These are phyloP conservation scores for Drosophila limbata DNA, from an alignment of 2,888 invertebrate genomes.

Conservation along the genomic window DNA sequence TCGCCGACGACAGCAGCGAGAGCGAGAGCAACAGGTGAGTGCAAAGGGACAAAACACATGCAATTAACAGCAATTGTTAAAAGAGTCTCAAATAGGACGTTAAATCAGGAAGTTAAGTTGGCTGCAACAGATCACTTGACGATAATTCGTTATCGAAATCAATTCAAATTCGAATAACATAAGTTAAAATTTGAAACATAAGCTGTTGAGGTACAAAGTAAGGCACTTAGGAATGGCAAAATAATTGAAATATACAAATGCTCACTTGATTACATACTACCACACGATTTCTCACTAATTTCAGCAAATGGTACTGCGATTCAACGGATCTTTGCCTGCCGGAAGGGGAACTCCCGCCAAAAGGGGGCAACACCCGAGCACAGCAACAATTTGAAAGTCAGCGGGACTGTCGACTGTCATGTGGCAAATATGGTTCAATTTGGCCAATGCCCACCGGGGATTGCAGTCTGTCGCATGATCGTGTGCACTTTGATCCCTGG, in stretches of 20 bases:
- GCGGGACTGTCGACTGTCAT: constrained; percentile 89
- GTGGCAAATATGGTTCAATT: constrained; percentile 89
- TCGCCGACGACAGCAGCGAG: constrained; percentile 38
- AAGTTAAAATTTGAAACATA: not conserved
- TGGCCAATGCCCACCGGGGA: constrained; percentile 90
- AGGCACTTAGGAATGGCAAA: not conserved
- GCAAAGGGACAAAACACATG: not conserved
- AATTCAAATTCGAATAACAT: constrained; percentile 1
- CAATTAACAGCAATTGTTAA: not conserved
- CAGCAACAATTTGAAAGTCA: constrained; percentile 85
- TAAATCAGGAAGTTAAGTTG: no score
- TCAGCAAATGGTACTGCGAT: constrained; percentile 73
- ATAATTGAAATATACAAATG: not conserved
- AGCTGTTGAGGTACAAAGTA: not conserved
- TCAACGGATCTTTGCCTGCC: constrained; percentile 70
- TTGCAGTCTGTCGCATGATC: constrained; percentile 83
- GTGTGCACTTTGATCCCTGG: constrained; percentile 87
- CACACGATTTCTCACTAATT: not conserved
- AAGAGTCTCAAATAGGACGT: no score
- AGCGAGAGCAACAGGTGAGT: constrained; percentile 37
- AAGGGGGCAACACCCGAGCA: not conserved
- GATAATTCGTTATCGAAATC: not conserved
- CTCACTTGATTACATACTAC: not conserved
- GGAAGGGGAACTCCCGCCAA: constrained; percentile 45
- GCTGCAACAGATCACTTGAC: not conserved